Conservation (phyloP, 2,888 invertebrate species). For the Perithous albicinctus region DNA sequence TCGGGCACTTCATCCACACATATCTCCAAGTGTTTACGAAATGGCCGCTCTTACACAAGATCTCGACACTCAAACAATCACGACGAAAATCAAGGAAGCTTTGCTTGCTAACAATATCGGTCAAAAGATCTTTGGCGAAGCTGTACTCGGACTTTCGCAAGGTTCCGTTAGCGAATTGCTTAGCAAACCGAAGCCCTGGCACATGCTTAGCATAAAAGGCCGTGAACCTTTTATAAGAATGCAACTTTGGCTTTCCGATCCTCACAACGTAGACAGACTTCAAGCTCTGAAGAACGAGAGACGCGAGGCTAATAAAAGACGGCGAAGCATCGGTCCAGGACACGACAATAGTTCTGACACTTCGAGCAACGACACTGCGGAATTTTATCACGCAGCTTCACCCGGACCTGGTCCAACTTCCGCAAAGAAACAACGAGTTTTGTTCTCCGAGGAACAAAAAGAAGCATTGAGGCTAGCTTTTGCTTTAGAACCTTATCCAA, state of each 20-base stretch:
- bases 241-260: slow-evolving; percentile 98
- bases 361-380: slow-evolving; percentile 94
- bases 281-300: slow-evolving; percentile 96
- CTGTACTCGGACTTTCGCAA: slow-evolving; percentile 97
- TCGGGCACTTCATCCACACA: slow-evolving; percentile 92
- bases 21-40: slow-evolving; percentile 98
- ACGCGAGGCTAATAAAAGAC: slow-evolving; percentile 95
- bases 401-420: slow-evolving; percentile 93
- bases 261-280: slow-evolving; percentile 96
- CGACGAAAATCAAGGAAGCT: slow-evolving; percentile 98
- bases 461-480: slow-evolving; percentile 97
- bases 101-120: slow-evolving; percentile 98
- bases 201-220: slow-evolving; percentile 99
- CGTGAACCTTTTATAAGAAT: slow-evolving; percentile 98
- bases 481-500: slow-evolving; percentile 98
- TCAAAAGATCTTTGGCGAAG: slow-evolving; percentile 99
- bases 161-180: slow-evolving; percentile 98
- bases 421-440: slow-evolving; percentile 97
- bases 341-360: slow-evolving; percentile 96
- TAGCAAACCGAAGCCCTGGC: slow-evolving; percentile 99
- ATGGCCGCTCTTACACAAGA: slow-evolving; percentile 98
- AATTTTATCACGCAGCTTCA: slow-evolving; percentile 93
- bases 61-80: slow-evolving; percentile 97
- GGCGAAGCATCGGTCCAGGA: slow-evolving; percentile 92
- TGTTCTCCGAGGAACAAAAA: slow-evolving; percentile 99